phyloP scores from a whole-genome alignment of 2,797 vertebrate species.

The Botia kubotai region DNA sequence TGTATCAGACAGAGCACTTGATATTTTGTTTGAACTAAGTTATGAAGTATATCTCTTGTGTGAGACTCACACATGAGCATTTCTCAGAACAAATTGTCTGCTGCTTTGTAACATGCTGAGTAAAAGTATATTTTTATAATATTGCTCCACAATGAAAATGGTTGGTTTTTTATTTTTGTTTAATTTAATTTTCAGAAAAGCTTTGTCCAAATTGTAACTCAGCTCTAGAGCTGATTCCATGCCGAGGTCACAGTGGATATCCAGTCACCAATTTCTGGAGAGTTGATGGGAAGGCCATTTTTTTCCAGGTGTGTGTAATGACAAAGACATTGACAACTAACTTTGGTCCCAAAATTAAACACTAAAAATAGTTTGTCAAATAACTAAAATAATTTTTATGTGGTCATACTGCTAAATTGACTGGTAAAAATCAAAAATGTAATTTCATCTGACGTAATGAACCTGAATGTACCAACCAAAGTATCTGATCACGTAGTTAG shows the following conservation, averaged over 20 bases:
- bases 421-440: background rate
- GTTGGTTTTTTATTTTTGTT: background rate
- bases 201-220: conserved; percentile 89
- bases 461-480: background rate
- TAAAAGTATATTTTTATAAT: background rate
- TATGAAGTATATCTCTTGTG: background rate
- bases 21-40: background rate
- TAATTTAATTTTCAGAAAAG: conserved; percentile 82
- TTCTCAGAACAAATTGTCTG: background rate
- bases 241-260: conserved; percentile 94
- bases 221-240: conserved; percentile 87
- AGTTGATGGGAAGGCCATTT: conserved; percentile 90
- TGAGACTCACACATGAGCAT: background rate
- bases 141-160: background rate
- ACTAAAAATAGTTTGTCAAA: background rate
- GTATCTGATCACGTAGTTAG: background rate
- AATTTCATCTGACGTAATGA: background rate
- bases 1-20: conserved; percentile 1
- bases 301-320: conserved; percentile 86
- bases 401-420: background rate
- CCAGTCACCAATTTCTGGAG: conserved; percentile 98
- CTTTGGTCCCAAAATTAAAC: background rate
- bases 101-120: background rate
- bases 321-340: background rate
- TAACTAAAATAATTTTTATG: background rate